Evolutionary conservation across 2,888 invertebrate genomes (phyloP).

Genomic region (Parnassius apollo): DNA sequence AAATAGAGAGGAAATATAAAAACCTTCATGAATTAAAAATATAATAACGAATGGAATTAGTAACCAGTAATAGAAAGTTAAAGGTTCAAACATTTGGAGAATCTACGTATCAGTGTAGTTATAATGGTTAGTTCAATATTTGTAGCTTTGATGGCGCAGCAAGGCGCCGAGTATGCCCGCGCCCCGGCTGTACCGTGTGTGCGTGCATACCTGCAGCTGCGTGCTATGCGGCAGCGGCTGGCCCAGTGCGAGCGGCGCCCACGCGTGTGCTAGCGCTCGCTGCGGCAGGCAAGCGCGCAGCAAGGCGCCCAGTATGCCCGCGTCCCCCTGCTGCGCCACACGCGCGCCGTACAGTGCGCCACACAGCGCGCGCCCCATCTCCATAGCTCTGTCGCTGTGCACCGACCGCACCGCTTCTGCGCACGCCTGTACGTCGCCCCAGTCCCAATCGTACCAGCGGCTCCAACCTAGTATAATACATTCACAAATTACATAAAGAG

Average conservation of each 20-base stretch:
- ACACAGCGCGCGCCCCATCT: constrained; percentile 41
- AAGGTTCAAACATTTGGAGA: too few species aligned
- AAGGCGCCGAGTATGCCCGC: too few species aligned
- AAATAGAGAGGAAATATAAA: too few species aligned
- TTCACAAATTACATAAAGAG: too few species aligned
- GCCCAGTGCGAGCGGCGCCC: constrained; percentile 40
- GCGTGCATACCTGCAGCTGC: constrained; percentile 41
- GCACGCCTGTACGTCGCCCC: constrained; percentile 62
- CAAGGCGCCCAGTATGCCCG: constrained; percentile 44
- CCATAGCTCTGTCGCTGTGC: constrained; percentile 29
- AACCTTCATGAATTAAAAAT: too few species aligned
- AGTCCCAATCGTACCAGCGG: constrained; percentile 71
- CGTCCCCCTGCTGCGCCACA: constrained; percentile 48
- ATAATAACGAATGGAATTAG: too few species aligned
- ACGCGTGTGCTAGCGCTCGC: constrained; percentile 36
- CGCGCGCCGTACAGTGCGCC: constrained; percentile 62
- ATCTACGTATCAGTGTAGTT: too few species aligned
- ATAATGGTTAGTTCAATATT: too few species aligned
- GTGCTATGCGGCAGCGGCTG: constrained; percentile 41
- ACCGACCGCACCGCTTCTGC: constrained; percentile 38
- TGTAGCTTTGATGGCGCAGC: too few species aligned
- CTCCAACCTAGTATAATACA: constrained; percentile 58
- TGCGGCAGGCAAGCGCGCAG: constrained; percentile 37
- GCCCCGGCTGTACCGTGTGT: too few species aligned
- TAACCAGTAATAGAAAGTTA: too few species aligned